These are phyloP conservation scores for Apogon hyalosoma DNA, from an alignment of 2,797 vertebrate genomes.

Conservation along the genomic window DNA sequence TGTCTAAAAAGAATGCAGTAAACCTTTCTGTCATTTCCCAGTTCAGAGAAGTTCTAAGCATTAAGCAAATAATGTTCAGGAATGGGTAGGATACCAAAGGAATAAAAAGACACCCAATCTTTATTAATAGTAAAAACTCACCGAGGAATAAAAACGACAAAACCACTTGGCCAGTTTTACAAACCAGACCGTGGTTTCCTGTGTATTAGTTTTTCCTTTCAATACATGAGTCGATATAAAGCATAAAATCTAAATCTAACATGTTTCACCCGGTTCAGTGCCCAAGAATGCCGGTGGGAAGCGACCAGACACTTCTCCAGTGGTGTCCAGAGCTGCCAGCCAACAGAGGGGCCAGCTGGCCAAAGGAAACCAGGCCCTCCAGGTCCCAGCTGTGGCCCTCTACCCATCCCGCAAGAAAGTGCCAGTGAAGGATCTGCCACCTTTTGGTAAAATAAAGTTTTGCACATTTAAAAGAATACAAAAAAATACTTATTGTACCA, in stretches of 20 bases:
- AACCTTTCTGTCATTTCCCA: too few relatives aligned
- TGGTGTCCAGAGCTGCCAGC: constrained; percentile 90
- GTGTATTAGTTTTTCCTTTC: background rate
- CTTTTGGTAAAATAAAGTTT: constrained; percentile 88
- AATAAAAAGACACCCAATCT: constrained; percentile 15
- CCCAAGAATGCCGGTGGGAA: constrained; percentile 93
- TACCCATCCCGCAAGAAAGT: constrained; percentile 97
- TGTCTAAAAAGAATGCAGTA: too few relatives aligned
- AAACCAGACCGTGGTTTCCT: background rate
- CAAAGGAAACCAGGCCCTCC: constrained; percentile 90
- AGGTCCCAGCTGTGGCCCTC: constrained; percentile 93
- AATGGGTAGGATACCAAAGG: too few relatives aligned
- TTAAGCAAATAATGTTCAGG: too few relatives aligned
- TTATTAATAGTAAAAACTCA: constrained; percentile 22
- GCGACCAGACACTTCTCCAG: constrained; percentile 93
- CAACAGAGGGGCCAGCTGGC: constrained; percentile 90
- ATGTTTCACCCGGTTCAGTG: constrained; percentile 77
- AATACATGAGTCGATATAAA: background rate
- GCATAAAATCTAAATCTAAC: background rate
- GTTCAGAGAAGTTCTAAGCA: too few relatives aligned
- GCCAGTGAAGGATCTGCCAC: constrained; percentile 95
- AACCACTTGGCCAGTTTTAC: constrained; percentile 12
- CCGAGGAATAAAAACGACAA: constrained; percentile 4
- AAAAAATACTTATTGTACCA: too few relatives aligned
- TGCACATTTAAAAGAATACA: background rate